Conservation (phyloP, 2,113 vertebrate species). For the Sardina pilchardus region DNA sequence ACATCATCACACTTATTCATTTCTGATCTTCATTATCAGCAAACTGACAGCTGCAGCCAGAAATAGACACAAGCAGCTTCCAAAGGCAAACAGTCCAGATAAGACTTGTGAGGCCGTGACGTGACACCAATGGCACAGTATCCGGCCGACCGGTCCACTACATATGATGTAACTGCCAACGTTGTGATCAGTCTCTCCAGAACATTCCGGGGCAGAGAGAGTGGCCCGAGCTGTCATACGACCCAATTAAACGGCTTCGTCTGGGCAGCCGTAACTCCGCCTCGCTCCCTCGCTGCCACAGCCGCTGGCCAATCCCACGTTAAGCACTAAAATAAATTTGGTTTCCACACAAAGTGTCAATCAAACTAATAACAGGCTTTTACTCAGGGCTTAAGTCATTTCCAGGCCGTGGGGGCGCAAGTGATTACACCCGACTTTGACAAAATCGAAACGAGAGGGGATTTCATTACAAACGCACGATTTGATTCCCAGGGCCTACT, state of each 20-base stretch:
- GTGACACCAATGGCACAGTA: not conserved
- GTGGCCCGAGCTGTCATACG: not conserved
- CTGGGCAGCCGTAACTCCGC: not conserved
- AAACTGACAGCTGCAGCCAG: not conserved
- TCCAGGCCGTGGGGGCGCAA: not conserved
- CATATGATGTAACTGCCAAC: not conserved
- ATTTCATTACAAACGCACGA: not conserved
- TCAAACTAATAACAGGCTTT: not conserved
- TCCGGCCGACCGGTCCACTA: not conserved
- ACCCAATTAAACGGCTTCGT: not conserved
- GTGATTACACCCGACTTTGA: not conserved
- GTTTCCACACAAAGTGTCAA: not conserved
- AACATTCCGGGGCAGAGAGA: not conserved
- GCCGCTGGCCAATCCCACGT: not conserved
- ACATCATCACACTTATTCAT: no score
- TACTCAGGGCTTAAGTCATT: not conserved
- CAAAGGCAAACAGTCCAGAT: not conserved
- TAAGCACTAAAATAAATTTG: constrained; percentile 17
- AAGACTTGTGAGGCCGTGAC: not conserved
- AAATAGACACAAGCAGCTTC: not conserved
- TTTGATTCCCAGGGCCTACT: not conserved
- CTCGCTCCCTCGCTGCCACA: not conserved
- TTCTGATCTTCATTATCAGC: not conserved
- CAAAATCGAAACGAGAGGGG: not conserved
- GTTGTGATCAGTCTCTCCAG: not conserved